These are phyloP conservation scores for Cherax destructor DNA, from an alignment of 1,140 invertebrate species.

Conservation along the genomic window DNA sequence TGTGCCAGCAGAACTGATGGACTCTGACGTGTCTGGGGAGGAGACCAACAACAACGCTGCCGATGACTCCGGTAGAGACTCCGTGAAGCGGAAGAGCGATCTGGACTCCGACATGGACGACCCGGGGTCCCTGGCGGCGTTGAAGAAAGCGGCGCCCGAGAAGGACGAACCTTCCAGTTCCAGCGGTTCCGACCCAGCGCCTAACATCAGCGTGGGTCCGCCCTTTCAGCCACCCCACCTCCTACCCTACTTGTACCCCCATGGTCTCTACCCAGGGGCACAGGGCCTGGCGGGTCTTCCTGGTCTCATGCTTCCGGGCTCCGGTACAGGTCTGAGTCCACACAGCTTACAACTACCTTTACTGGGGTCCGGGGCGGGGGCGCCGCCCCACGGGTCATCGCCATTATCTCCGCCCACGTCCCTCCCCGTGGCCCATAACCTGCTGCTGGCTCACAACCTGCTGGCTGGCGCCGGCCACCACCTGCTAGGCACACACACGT, in stretches of 20 bases:
- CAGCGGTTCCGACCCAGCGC: conserved; percentile 62
- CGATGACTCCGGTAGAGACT: conserved; percentile 68
- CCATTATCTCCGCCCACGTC: conserved; percentile 66
- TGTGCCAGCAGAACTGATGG: conserved; percentile 63
- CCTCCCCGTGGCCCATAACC: conserved; percentile 70
- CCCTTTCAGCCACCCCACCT: conserved; percentile 87
- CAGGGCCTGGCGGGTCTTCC: conserved; percentile 80
- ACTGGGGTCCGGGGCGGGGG: conserved; percentile 59
- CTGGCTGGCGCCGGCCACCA: conserved; percentile 79
- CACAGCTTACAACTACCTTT: conserved; percentile 65
- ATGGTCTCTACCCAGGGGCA: conserved; percentile 83
- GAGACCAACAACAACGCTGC: conserved; percentile 71
- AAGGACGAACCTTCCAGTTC: conserved; percentile 66
- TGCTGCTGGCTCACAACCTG: conserved; percentile 72
- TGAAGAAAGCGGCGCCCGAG: conserved; percentile 70
- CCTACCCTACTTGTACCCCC: conserved; percentile 91
- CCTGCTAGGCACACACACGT: conserved; percentile 72
- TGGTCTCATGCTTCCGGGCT: conserved; percentile 72
- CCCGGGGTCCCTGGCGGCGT: conserved; percentile 51
- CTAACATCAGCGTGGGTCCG: conserved; percentile 89
- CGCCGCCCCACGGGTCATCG: conserved; percentile 57
- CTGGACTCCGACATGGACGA: conserved; percentile 71
- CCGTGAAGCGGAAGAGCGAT: conserved; percentile 69
- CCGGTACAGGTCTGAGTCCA: conserved; percentile 70
- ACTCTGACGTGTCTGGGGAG: conserved; percentile 69